A percentile compares a stretch with the other conserved stretches of the same genome.
Evolutionary conservation across 35 echinoderm and acorn worm genomes (phyloP).

Genomic region (Amphiura filiformis): DNA sequence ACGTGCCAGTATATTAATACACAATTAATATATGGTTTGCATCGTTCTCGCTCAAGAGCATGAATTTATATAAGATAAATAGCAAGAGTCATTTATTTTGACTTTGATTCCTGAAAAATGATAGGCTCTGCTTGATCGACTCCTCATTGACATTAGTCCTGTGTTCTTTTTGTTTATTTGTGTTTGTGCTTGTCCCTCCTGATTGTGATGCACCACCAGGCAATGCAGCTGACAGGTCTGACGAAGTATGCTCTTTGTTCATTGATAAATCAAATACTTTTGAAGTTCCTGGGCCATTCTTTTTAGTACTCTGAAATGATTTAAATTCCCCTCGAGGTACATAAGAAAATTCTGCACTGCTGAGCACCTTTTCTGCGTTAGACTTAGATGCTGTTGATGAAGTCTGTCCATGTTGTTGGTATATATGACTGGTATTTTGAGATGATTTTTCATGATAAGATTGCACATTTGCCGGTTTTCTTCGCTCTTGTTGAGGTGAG

Average conservation of each 20-base stretch:
- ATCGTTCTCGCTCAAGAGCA: no score
- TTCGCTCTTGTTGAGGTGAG: not conserved
- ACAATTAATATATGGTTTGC: no score
- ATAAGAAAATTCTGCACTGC: not conserved
- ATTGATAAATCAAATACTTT: not conserved
- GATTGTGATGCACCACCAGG: not conserved
- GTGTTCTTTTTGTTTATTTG: not conserved
- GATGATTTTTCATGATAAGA: not conserved
- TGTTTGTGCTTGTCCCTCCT: not conserved
- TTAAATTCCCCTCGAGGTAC: not conserved
- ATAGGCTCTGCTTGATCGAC: slow-evolving; percentile 15
- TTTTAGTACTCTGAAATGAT: not conserved
- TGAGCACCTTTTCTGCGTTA: not conserved
- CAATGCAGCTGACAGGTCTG: not conserved
- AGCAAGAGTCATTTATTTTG: not conserved
- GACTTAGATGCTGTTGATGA: not conserved
- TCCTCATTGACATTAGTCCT: not conserved
- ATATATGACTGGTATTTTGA: not conserved
- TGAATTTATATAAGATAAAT: no score
- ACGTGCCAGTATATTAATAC: no score
- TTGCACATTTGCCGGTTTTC: not conserved
- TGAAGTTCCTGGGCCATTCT: not conserved
- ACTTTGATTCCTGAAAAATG: slow-evolving; percentile 40
- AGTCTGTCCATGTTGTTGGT: not conserved
- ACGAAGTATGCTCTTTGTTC: not conserved